phyloP scores from a whole-genome alignment of 2,113 vertebrate genomes.

The Tretioscincus oriximinensis region DNA sequence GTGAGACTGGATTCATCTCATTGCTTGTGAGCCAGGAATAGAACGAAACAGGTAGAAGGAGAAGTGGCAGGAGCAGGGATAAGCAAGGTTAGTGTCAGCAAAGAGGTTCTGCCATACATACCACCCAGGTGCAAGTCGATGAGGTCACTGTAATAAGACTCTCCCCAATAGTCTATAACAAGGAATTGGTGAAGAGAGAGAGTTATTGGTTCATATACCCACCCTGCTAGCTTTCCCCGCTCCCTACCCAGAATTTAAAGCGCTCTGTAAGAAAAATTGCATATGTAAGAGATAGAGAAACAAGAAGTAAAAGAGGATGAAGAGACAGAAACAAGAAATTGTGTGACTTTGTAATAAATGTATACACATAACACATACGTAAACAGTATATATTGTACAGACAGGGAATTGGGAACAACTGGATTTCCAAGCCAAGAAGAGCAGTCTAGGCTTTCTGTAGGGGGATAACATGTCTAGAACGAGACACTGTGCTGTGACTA shows the following conservation, averaged over 20 bases:
- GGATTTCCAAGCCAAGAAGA: conserved; percentile 37
- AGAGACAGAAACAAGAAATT: conserved; percentile 34
- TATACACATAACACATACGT: conserved; percentile 29
- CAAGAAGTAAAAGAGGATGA: conserved; percentile 52
- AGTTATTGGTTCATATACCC: conserved; percentile 80
- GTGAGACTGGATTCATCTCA: conserved; percentile 51
- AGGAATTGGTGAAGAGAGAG: conserved; percentile 93
- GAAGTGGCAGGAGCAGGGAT: conserved; percentile 43
- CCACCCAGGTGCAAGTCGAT: conserved; percentile 99
- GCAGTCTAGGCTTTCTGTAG: conserved; percentile 14
- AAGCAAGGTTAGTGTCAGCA: conserved; percentile 85
- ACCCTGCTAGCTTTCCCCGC: conserved; percentile 18
- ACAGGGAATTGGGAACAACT: conserved; percentile 38
- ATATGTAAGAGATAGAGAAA: conserved; percentile 37
- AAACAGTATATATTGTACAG: conserved; percentile 26
- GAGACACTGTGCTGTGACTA: conserved; percentile 1
- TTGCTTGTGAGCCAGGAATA: conserved; percentile 63
- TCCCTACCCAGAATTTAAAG: conserved; percentile 57
- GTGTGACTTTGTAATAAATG: conserved; percentile 30
- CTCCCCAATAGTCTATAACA: conserved; percentile 99
- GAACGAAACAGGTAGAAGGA: conserved; percentile 63
- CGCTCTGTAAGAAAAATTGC: conserved; percentile 42
- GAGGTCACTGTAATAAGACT: conserved; percentile 99
- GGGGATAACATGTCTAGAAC: conserved; percentile 36
- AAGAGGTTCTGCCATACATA: conserved; percentile 94